Evolutionary conservation across 2,888 invertebrate species (phyloP).

Genomic region (Penaeus monodon): DNA sequence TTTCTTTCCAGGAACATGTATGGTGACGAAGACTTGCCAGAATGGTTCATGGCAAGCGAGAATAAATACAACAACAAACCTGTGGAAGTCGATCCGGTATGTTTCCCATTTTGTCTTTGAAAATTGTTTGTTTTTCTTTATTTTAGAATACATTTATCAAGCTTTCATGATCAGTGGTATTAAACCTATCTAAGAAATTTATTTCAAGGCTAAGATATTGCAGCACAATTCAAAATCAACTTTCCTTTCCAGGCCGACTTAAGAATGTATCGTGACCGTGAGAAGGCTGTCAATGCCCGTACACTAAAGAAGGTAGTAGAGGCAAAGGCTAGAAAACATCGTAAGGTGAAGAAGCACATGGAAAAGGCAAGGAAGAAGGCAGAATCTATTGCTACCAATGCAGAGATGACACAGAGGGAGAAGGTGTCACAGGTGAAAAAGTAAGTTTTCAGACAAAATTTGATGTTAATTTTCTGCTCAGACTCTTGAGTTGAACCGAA

Average conservation of each 20-base stretch:
- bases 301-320: constrained; percentile 98
- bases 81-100: constrained; percentile 85
- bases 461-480: constrained; percentile 37
- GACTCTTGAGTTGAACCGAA: no score
- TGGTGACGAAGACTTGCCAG: constrained; percentile 88
- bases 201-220: no score
- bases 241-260: constrained; percentile 77
- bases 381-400: constrained; percentile 90
- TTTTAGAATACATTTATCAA: no score
- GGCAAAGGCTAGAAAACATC: constrained; percentile 97
- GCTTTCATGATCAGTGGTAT: no score
- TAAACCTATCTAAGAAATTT: no score
- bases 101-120: not conserved
- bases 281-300: constrained; percentile 86
- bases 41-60: constrained; percentile 97
- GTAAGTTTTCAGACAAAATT: constrained; percentile 67
- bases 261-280: constrained; percentile 80
- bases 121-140: no score
- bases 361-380: constrained; percentile 96
- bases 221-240: no score
- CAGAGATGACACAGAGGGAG: constrained; percentile 90
- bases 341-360: constrained; percentile 85
- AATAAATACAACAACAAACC: constrained; percentile 87
- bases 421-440: constrained; percentile 92
- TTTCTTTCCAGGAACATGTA: constrained; percentile 60